Base-by-base conservation (phyloP, 2,888 invertebrate species). In the Anoplius nigerrimus region DNA sequence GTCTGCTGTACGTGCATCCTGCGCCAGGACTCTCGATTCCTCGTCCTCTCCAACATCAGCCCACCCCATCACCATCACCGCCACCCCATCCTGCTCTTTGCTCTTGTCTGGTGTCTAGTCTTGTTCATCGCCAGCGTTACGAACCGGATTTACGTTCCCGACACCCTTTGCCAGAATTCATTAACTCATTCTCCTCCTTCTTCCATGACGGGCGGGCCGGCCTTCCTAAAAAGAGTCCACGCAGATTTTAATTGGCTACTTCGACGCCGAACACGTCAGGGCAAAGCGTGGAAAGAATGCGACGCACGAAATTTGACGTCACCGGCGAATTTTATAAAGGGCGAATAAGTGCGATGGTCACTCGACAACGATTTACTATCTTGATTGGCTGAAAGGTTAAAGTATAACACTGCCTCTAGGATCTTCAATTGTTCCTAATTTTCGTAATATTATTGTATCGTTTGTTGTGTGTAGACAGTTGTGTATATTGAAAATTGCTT, bases 241-340 rank as follows among this genome's bases (percentile, higher is more conserved):
- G 79, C 72, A 76, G 83, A 84, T 84, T 83, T 83, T 83, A 83
- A 83, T 83, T 83, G 84, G 82, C 81, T 78, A 72, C 80, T 81
- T 77, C 71, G 75, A 72, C 72, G 73, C 60, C 60, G 71, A 13
- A 13, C 58, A 16, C 45, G 16, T 20, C n/a, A n/a, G 60, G 62
- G 51, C 61, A 45, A n/a, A 55, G 46, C 18, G 16, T 52, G 27
- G 52, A 52, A 53, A 61, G 66, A 63, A 67, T 71, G 68, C 72
- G 68, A 48, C 56, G 64, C 42, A 42, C 60, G 52, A 59, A 34
- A 27, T 16, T 27, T 59, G 52, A 57, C n/a, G 42, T 6, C 24
- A 15, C 34, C 4, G n/a, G n/a, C n/a, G n/a, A n/a, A 2, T 11
- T 6, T 6, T 34, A 6, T 1, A 13, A 34, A 1, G 34, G 34